Evolutionary conservation across 1,140 invertebrate species (phyloP).

Genomic region (Eupeodes corollae): DNA sequence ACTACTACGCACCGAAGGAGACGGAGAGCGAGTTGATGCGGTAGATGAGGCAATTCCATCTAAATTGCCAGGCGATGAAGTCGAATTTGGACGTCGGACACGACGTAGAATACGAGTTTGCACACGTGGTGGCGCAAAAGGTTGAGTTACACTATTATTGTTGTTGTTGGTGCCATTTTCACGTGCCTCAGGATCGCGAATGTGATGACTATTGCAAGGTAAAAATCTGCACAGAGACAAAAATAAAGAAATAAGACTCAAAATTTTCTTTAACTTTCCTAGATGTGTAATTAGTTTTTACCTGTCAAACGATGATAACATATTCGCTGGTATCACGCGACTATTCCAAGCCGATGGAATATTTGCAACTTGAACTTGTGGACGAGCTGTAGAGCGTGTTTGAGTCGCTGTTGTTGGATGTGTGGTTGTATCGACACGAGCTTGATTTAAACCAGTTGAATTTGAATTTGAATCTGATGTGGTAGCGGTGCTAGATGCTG

Average conservation of each 20-base stretch:
- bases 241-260: neutral
- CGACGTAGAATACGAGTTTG: no score
- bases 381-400: slow-evolving; percentile 51
- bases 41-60: no score
- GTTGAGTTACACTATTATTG: neutral
- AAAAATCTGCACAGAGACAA: slow-evolving; percentile 22
- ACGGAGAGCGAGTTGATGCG: no score
- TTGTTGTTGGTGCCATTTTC: slow-evolving; percentile 8
- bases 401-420: slow-evolving; percentile 55
- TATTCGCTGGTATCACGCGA: slow-evolving; percentile 29
- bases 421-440: slow-evolving; percentile 49
- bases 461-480: slow-evolving; percentile 20
- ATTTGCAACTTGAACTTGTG: slow-evolving; percentile 46
- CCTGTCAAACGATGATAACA: slow-evolving; percentile 30
- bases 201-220: slow-evolving; percentile 36
- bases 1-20: neutral
- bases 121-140: neutral
- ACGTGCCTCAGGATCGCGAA: slow-evolving; percentile 21
- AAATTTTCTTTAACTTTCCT: neutral
- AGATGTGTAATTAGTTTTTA: neutral
- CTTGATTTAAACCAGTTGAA: slow-evolving; percentile 42
- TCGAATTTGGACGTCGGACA: no score
- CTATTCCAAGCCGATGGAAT: slow-evolving; percentile 24
- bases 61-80: no score
- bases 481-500: slow-evolving; percentile 6